Base-by-base conservation (phyloP, 2,113 vertebrate genomes). In the Dascyllus trimaculatus region DNA sequence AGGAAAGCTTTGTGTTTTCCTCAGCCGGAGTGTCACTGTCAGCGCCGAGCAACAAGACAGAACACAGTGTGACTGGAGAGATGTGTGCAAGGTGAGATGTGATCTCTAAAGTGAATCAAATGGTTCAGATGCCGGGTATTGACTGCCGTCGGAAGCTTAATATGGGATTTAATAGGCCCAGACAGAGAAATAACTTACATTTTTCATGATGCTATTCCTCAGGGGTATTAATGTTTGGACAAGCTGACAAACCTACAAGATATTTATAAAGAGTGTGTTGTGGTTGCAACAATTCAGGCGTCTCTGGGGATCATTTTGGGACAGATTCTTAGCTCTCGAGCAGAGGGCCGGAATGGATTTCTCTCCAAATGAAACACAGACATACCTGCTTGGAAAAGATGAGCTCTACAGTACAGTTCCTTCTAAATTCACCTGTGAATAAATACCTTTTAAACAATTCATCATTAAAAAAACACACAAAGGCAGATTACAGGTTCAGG, bases 141-240 rank as follows among this genome's bases (percentile, higher is more conserved):
- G 86, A 83, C 82, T 84, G 75, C 64, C 63, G 80, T 62, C 80
- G 63, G 58, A 74, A 88, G 82, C 65, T 58, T 78, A 80, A 91
- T 82, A 72, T 73, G 51, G 45, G 52, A 54, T 54, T 54, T 54
- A 15, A 54, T 54, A 14, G 75, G 45, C 62, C 43, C 46, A 71
- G 87, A 90, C 90, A 85, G 84, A 75, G 51, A 51, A 74, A 82
- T 75, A 52, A 69, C 57, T 74, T 88, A 84, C 66, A 86, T 89
- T 89, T 92, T 92, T 90, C 87, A 89, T 82, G 69, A 66, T 54
- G 62, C 71, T n/a, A 24, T 88, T 85, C 82, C 84, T 90, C 87
- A 14, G 40, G 32, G 56, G 86, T 56, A 49, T 84, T 78, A 70
- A 59, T 64, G 78, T 77, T 75, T 84, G 66, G 80, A 89, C 78